Base-by-base conservation (phyloP, 2,113 vertebrate genomes). In the Taxidea taxus region DNA sequence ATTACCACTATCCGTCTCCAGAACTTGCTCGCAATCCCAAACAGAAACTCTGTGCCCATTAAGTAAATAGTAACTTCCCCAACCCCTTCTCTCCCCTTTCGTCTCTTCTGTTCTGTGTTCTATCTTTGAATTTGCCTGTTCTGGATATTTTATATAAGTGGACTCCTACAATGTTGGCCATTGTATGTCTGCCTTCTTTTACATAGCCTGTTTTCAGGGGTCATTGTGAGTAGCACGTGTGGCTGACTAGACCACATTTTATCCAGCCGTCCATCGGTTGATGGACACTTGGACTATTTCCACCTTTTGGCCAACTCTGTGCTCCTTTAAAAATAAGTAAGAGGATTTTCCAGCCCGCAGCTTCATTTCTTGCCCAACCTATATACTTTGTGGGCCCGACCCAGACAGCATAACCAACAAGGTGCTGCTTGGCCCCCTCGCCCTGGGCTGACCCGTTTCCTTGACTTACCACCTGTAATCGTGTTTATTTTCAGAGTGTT, bases 401-500 rank as follows among this genome's bases (percentile, higher is more conserved):
- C 60, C 86, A 74, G 74, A 60, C 75, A 72, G 68, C 13, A 13
- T 4, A 84, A 13, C 29, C 12, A 20, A 1, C 16, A 51, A 23
- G 9, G 42, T 82, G 47, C 42, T 80, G 66, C n/a, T 84, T 62
- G 90, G 23, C 44, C 12, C 44, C 12, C 13, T 44, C n/a, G 31
- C 44, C 15, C 2, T 44, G 23, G 82, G 72, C 42, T 87, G 68
- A 51, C 70, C 42, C 14, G 4, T 83, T 88, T 66, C 23, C 72
- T 91, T 12, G 37, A 58, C 42, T 81, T 56, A 47, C 13, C 25
- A 21, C 34, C 58, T 31, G 8, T 34, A 14, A 64, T 81, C 11
- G 0, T 58, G 91, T 95, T 87, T 44, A 15, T 62, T 27, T 96
- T 75, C 90, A 99, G 98, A 99, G 98, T 97, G 97, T 97, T 27